phyloP scores from a whole-genome alignment of 2,888 invertebrate species.

The Sminthurinus aureus region DNA sequence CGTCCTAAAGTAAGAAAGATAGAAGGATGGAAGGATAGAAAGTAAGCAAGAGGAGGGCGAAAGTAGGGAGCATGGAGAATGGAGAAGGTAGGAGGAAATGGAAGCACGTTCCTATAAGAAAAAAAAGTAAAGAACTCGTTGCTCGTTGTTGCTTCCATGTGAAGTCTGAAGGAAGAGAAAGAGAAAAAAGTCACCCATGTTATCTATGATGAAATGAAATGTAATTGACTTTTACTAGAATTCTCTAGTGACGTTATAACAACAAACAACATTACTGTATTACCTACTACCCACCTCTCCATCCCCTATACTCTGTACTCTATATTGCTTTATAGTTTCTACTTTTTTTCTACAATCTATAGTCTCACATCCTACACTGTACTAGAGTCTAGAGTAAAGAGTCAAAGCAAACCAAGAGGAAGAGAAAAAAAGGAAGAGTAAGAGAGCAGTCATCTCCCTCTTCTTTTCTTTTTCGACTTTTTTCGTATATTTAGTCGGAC shows the following conservation, averaged over 20 bases:
- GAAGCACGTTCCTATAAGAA: constrained; percentile 1
- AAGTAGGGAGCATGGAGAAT: not conserved
- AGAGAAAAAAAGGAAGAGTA: not conserved
- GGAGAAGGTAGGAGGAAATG: constrained; percentile 16
- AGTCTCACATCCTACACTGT: too few relatives aligned
- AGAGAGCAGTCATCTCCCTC: not conserved
- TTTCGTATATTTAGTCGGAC: not conserved
- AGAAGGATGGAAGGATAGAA: not conserved
- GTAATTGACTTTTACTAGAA: constrained; percentile 56
- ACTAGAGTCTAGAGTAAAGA: not conserved
- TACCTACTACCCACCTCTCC: not conserved
- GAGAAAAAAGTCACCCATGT: constrained; percentile 35
- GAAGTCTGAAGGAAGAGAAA: not conserved
- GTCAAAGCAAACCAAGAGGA: not conserved
- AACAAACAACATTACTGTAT: constrained; percentile 29
- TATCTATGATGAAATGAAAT: constrained; percentile 53
- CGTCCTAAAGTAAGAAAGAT: not conserved
- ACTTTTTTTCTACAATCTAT: not conserved
- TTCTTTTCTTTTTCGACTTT: not conserved
- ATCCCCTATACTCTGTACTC: too few relatives aligned
- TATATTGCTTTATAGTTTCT: constrained; percentile 14
- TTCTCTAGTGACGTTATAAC: constrained; percentile 48
- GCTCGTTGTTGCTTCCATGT: constrained; percentile 6
- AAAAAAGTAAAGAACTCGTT: constrained; percentile 12
- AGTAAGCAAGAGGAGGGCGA: not conserved